Evolutionary conservation across 2,888 invertebrate species (phyloP).

Genomic region (Leptinotarsa juncta): DNA sequence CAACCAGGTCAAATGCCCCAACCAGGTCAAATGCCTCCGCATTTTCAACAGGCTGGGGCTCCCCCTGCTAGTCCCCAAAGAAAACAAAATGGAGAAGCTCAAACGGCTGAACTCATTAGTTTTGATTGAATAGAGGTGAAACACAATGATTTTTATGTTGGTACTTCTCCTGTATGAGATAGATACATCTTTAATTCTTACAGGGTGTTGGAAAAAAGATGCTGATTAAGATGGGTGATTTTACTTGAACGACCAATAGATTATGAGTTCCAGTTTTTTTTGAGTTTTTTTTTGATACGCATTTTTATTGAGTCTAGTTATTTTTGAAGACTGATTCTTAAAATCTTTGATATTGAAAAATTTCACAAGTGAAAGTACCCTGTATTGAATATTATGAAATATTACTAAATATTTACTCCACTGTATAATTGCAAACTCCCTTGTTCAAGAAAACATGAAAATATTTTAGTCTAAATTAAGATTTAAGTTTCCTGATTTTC

Average conservation of each 20-base stretch:
- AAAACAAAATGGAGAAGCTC: conserved; percentile 65
- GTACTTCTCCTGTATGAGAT: not conserved
- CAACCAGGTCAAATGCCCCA: conserved; percentile 28
- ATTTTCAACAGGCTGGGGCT: conserved; percentile 43
- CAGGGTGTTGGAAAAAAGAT: conserved; percentile 1
- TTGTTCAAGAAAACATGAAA: not conserved
- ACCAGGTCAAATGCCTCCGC: conserved; percentile 43
- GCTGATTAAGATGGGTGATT: no score
- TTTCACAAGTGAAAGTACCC: not conserved
- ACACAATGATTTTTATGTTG: not conserved
- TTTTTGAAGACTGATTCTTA: not conserved
- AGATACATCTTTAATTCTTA: not conserved
- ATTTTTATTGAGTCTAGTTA: not conserved
- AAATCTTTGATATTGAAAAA: not conserved
- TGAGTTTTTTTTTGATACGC: not conserved
- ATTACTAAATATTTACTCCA: not conserved
- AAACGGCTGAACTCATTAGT: conserved; percentile 83
- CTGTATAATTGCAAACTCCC: not conserved
- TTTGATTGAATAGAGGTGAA: conserved; percentile 72
- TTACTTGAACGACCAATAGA: not conserved
- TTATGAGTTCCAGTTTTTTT: not conserved
- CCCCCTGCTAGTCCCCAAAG: conserved; percentile 47
- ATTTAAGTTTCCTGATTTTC: not conserved
- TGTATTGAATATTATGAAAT: not conserved
- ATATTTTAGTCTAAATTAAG: not conserved